Conservation (phyloP, 2,888 invertebrate genomes). For the Pammene aurita region DNA sequence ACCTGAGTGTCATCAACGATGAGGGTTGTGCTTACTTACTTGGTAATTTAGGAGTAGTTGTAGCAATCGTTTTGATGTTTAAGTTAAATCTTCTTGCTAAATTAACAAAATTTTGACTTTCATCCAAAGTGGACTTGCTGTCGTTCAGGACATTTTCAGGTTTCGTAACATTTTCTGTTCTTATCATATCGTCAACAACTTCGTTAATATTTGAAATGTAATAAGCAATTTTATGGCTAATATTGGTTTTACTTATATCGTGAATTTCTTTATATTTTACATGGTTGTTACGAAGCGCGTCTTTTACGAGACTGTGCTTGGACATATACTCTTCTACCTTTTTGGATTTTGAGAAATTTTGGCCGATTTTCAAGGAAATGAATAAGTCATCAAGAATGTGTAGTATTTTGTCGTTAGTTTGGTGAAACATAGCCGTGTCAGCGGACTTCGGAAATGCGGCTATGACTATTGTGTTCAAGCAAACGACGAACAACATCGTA, state of each 20-base stretch:
- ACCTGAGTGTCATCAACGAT: too few species aligned
- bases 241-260: slow-evolving; percentile 4
- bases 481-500: slow-evolving; percentile 27
- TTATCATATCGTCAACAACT: slow-evolving; percentile 34
- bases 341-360: slow-evolving; percentile 44
- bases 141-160: neutral
- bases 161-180: neutral
- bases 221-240: slow-evolving; percentile 23
- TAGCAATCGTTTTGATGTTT: slow-evolving; percentile 12
- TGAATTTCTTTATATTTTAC: slow-evolving; percentile 13
- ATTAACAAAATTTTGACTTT: neutral
- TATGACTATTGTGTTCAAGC: slow-evolving; percentile 44
- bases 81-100: slow-evolving; percentile 16
- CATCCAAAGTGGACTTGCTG: neutral
- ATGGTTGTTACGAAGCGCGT: slow-evolving; percentile 13
- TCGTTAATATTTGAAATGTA: slow-evolving; percentile 24
- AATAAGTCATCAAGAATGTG: slow-evolving; percentile 52
- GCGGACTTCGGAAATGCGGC: neutral
- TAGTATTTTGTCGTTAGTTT: slow-evolving; percentile 48
- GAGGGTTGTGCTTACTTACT: slow-evolving; percentile 7
- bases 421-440: slow-evolving; percentile 42
- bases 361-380: slow-evolving; percentile 47
- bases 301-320: slow-evolving; percentile 47
- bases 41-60: neutral
- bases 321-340: slow-evolving; percentile 48